Base-by-base conservation (phyloP, 2,113 vertebrate species). In the Terrapene triunguis region DNA sequence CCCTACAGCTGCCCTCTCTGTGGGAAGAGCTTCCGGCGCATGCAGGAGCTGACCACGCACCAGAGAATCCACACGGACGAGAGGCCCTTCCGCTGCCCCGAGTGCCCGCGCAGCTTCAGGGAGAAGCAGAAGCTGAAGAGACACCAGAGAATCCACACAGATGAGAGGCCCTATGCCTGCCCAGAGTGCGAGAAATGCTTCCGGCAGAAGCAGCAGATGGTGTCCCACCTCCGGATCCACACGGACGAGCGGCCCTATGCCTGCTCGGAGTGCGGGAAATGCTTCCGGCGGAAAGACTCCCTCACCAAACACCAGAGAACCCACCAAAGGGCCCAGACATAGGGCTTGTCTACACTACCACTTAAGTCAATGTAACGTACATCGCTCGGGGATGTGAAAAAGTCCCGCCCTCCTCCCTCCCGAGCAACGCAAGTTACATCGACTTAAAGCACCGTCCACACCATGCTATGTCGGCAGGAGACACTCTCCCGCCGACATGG, bases 221-320 rank as follows among this genome's bases (percentile, higher is more conserved):
- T 97, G 54, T 96, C 96, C 80, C 98, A 98, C 90, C 96, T 97
- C 91, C 97, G 97, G 93, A 97, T 97, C 95, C 97, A 98, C 96
- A 97, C 96, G 0, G 96, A 96, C n/a, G 97, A 97, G 90, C 95
- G 97, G 84, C 97, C 97, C 88, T 97, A 97, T 85, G 95, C 97
- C 95, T 97, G 97, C 94, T 94, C 96, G 3, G 97, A 97, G 94
- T 97, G 97, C 32, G 97, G 96, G 94, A 97, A 97, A 94, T 92
- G 96, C 90, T 97, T 97, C 87, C 97, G 96, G 47, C 97, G 97
- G 94, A 97, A 97, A 89, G 96, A 97, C 62, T 96, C 96, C 95
- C 95, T 98, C 84, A 80, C 96, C 89, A 97, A 97, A 95, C 97
- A 97, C 93, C 96, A 97, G 89, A 95, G 96, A 29, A 97, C 95